A percentile compares a stretch with the other conserved stretches of the same genome.
Conservation (phyloP, 2,797 vertebrate species). For the Melanotaenia trifasciata region DNA sequence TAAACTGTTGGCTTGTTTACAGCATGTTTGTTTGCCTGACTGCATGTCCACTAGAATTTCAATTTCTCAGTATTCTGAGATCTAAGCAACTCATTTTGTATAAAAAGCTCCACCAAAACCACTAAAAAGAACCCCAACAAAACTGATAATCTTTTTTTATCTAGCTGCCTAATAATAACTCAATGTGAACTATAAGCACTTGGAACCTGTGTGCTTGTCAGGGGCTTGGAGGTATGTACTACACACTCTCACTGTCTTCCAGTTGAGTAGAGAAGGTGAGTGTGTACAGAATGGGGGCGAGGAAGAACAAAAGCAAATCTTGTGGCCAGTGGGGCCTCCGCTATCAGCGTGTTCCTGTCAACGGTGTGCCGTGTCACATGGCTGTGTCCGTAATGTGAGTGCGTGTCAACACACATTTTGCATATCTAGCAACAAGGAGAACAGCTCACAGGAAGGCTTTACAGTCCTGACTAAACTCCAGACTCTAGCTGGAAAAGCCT, state of each 20-base stretch:
- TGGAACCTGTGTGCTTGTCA: slow-evolving; percentile 10
- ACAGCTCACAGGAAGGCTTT: slow-evolving; percentile 13
- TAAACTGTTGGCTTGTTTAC: slow-evolving; percentile 9
- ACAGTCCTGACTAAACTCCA: slow-evolving; percentile 13
- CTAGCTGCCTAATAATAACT: not conserved
- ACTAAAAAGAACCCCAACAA: not conserved
- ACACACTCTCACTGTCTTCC: slow-evolving; percentile 51
- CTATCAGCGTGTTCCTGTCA: slow-evolving; percentile 76
- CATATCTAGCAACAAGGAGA: slow-evolving; percentile 56
- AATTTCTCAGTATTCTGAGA: not conserved
- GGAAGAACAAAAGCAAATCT: slow-evolving; percentile 70
- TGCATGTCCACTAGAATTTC: not conserved
- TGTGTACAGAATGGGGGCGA: slow-evolving; percentile 38
- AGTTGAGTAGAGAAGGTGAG: slow-evolving; percentile 59
- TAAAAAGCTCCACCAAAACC: not conserved
- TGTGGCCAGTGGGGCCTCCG: slow-evolving; percentile 65
- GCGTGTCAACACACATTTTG: slow-evolving; percentile 70
- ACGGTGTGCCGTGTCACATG: slow-evolving; percentile 73
- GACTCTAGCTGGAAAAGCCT: slow-evolving; percentile 8
- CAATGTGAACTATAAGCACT: slow-evolving; percentile 8
- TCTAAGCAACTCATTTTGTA: not conserved
- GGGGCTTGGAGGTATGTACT: slow-evolving; percentile 45
- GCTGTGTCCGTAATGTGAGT: slow-evolving; percentile 61
- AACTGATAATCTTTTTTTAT: not conserved
- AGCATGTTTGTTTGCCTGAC: slow-evolving; percentile 2